These are phyloP conservation scores for Malacosoma neustria DNA, from an alignment of 2,888 invertebrate species.

Conservation along the genomic window DNA sequence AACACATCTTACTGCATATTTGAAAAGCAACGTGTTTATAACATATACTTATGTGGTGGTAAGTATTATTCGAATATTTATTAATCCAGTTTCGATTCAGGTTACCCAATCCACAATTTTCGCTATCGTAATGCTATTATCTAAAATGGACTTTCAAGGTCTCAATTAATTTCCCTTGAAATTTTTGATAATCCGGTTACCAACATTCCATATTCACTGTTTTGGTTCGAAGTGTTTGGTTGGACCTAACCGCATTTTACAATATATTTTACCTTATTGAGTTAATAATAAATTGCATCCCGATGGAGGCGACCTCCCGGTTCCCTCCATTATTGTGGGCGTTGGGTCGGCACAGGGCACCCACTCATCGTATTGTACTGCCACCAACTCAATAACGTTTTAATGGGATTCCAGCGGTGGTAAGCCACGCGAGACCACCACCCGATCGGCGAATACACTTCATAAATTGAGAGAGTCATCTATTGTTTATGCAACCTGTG, in stretches of 20 bases:
- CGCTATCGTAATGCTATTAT: background rate
- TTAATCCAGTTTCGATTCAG: no score
- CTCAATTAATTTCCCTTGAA: background rate
- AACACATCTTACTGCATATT: no score
- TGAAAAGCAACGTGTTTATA: no score
- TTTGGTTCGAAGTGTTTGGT: background rate
- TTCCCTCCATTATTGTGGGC: constrained; percentile 36
- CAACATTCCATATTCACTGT: background rate
- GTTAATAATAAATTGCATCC: constrained; percentile 31
- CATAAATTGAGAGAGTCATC: constrained; percentile 36
- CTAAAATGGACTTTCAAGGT: background rate
- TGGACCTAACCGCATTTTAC: background rate
- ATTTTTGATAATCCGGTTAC: background rate
- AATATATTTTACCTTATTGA: constrained; percentile 23
- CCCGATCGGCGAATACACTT: constrained; percentile 28
- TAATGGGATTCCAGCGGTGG: constrained; percentile 62
- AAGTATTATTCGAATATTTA: no score
- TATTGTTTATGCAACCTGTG: constrained; percentile 37
- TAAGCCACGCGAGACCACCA: constrained; percentile 53
- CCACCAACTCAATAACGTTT: constrained; percentile 60
- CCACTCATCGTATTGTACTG: constrained; percentile 37
- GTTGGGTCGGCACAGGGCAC: constrained; percentile 36
- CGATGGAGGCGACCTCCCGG: constrained; percentile 19
- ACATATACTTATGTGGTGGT: no score
- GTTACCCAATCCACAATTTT: no score